These are phyloP conservation scores for Neodiprion pinetum DNA, from an alignment of 1,140 invertebrate genomes.

Conservation along the genomic window DNA sequence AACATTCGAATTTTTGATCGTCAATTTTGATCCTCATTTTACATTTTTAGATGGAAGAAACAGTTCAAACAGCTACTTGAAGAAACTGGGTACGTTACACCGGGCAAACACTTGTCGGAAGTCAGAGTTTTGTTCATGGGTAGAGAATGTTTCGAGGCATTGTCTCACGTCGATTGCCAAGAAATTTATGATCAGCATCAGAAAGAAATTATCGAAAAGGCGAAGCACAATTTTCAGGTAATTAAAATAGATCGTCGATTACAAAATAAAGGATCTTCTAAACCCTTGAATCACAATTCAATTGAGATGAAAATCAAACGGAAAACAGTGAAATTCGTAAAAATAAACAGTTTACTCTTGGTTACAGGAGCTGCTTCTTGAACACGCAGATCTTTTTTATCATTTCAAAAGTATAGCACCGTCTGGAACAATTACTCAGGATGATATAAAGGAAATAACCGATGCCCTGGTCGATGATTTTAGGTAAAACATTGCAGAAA, in stretches of 20 bases:
- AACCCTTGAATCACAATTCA: too few species aligned
- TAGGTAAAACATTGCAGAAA: conserved; percentile 63
- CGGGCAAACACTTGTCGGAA: conserved; percentile 91
- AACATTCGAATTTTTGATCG: conserved; percentile 14
- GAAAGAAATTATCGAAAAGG: conserved; percentile 87
- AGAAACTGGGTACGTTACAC: conserved; percentile 93
- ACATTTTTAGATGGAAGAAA: conserved; percentile 76
- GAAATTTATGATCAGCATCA: conserved; percentile 96
- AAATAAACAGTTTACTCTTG: conserved; percentile 28
- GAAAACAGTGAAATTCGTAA: neutral
- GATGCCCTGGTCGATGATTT: conserved; percentile 91
- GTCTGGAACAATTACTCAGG: conserved; percentile 89
- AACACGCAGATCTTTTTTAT: conserved; percentile 94
- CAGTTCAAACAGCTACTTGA: conserved; percentile 94
- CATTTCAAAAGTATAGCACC: conserved; percentile 91
- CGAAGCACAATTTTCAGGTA: conserved; percentile 90
- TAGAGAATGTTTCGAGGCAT: conserved; percentile 90
- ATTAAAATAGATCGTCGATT: conserved; percentile 8
- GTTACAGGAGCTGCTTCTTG: conserved; percentile 85
- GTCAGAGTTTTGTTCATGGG: conserved; percentile 94
- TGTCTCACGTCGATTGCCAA: conserved; percentile 89
- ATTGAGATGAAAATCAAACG: too few species aligned
- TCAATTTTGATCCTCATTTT: conserved; percentile 14
- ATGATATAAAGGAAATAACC: conserved; percentile 93
- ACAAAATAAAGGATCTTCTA: neutral